Base-by-base conservation (phyloP, 2,888 invertebrate species). In the Philopedon plagiatum region DNA sequence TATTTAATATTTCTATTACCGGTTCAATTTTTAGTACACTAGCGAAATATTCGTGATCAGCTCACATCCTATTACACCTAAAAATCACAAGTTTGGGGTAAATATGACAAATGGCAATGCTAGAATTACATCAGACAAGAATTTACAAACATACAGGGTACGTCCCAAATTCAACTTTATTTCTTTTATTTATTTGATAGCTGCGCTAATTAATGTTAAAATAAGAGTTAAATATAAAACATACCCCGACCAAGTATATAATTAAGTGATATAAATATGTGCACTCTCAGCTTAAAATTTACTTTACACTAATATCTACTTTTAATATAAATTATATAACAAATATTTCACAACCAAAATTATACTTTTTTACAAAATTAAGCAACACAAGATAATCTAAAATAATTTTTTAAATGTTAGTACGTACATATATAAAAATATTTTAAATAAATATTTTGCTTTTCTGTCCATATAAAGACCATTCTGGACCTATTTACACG, bases 81-180 rank as follows among this genome's bases (percentile, higher is more conserved):
- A 83, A 80, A 83, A 83, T 85, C 85, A 85, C 85, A 85, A 83
- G 79, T 81, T 81, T 81, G 81, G 83, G 81, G 80, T 81, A 82
- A 80, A 78, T 78, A 78, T 80, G 57, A 72, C 32, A 62, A 71
- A 68, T 84, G 84, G 84, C 83, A 84, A 82, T 79, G 76, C 76
- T 78, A 76, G 76, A 76, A 75, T 76, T 75, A 71, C 64, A 75
- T 75, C 73, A 76, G 70, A 73, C 71, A 72, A 76, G 76, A 75
- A 74, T 76, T 77, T 73, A 76, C 66, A 63, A 46, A 13, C 29
- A 29, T 54, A 21, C 19, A 41, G 23, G 41, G 15, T 39, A 39
- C 26, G 5, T 26, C 41, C n/a, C 23, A 41, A 58, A 21, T 58
- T 26, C n/a, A 26, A 5, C 39, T 49, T 13, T 41, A n/a, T n/a